Percentiles rank a stretch among this genome's conserved stretches.
Evolutionary conservation across 2,113 vertebrate genomes (phyloP).

Genomic region (Arenaria interpres): DNA sequence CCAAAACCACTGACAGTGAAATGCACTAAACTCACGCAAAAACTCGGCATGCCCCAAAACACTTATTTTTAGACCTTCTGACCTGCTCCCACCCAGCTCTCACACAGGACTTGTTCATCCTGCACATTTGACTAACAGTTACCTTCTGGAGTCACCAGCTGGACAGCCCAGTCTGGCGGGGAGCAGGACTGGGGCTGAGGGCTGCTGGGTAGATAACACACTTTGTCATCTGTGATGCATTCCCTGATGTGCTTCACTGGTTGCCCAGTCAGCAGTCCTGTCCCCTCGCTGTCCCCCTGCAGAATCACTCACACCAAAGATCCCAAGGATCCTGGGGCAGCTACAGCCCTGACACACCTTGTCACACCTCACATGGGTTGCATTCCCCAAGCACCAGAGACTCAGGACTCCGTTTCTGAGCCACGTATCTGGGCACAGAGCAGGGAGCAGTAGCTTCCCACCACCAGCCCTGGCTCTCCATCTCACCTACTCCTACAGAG

Average conservation of each 20-base stretch:
- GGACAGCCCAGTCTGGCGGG: not conserved
- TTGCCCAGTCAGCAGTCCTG: not conserved
- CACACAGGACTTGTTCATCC: not conserved
- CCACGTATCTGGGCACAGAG: not conserved
- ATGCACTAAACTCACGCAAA: not conserved
- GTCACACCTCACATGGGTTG: rapidly evolving
- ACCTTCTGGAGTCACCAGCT: not conserved
- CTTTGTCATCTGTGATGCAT: not conserved
- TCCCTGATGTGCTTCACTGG: not conserved
- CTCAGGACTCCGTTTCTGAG: not conserved
- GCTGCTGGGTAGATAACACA: not conserved
- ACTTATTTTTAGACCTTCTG: not conserved
- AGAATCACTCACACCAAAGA: not conserved
- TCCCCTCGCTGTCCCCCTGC: not conserved
- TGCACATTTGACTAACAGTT: not conserved
- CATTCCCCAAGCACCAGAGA: not conserved
- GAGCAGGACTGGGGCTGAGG: not conserved
- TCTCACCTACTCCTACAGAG: not conserved
- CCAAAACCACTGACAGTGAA: not conserved
- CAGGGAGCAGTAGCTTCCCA: not conserved
- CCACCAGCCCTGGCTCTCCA: not conserved
- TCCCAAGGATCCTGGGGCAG: not conserved
- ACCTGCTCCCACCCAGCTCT: not conserved
- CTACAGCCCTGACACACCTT: not conserved
- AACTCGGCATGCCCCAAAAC: not conserved